Base-by-base conservation (phyloP, 1,140 invertebrate genomes). In the Thaumetopoea pityocampa region DNA sequence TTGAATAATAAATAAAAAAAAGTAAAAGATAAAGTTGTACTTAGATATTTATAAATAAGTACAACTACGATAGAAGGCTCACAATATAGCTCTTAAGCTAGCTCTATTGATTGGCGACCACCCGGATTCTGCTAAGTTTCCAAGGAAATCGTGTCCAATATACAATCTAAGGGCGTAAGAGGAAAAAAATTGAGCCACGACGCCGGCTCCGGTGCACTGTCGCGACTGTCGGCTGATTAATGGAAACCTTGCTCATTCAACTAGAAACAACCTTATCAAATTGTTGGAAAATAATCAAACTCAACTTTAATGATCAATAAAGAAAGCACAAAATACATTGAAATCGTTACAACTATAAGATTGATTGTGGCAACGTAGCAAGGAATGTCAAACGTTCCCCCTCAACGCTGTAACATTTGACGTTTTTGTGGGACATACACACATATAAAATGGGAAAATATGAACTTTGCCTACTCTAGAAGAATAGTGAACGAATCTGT, bases 341-440 rank as follows among this genome's bases (percentile, higher is more conserved):
- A 4, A 7, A n/a, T n/a, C n/a, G n/a, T n/a, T 8, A 3, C n/a
- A 1, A 0, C 14, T 1, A 0, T 5, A 2, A 45, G 16, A 43
- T 62, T 18, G 15, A 34, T 14, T 48, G 7, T 52, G 58, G 17
- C 2, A 17, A 10, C 7, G 15, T 17, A 28, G 12, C 63, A 53
- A 65, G 68, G 73, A 79, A 79, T 83, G 80, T 68, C 73, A 80
- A 80, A 76, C 74, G 66, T 73, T 78, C 72, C 73, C 76, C 79
- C 74, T 80, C 74, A 68, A 66, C 73, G 62, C 64, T 74, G 72
- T 82, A 83, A 76, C 79, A 78, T 83, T 83, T 83, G 79, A 83
- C 76, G 76, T 79, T 74, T 80, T 77, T 77, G 71, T 79, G 68
- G 71, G 57, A 72, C 63, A 74, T 67, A 76, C 61, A 64, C 67